Percentiles rank a stretch among this genome's conserved stretches.
These are phyloP conservation scores for Crypturellus tataupa DNA, from an alignment of 2,797 vertebrate genomes.

Conservation along the genomic window DNA sequence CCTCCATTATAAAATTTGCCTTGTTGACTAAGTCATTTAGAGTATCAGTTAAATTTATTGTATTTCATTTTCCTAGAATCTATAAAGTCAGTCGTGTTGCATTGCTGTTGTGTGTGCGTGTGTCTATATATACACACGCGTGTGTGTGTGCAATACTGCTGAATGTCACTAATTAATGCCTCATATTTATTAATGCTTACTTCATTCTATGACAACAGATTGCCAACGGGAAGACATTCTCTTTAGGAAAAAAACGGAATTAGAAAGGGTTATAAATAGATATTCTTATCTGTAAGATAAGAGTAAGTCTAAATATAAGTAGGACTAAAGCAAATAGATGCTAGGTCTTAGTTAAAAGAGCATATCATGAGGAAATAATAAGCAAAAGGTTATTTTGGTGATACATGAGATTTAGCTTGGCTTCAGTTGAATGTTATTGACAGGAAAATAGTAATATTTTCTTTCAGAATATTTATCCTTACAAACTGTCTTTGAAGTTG, in stretches of 20 bases:
- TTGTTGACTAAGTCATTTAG: not conserved
- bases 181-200: not conserved
- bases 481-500: conserved; percentile 34
- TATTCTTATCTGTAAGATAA: not conserved
- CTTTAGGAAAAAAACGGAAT: not conserved
- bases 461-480: conserved; percentile 25
- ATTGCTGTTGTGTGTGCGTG: not conserved
- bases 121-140: fast-evolving
- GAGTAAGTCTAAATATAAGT: not conserved
- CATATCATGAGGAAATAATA: not conserved
- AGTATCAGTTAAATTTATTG: not conserved
- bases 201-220: not conserved
- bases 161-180: not conserved
- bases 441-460: not conserved
- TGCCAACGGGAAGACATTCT: not conserved
- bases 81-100: not conserved
- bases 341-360: not conserved
- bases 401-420: not conserved
- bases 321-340: not conserved
- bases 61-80: not conserved
- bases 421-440: not conserved
- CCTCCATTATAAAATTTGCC: not conserved
- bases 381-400: not conserved
- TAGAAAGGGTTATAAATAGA: not conserved
- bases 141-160: not conserved